A percentile compares a stretch with the other conserved stretches of the same genome.
Evolutionary conservation across 1,140 invertebrate genomes (phyloP).

Genomic region (Coelopa frigida): DNA sequence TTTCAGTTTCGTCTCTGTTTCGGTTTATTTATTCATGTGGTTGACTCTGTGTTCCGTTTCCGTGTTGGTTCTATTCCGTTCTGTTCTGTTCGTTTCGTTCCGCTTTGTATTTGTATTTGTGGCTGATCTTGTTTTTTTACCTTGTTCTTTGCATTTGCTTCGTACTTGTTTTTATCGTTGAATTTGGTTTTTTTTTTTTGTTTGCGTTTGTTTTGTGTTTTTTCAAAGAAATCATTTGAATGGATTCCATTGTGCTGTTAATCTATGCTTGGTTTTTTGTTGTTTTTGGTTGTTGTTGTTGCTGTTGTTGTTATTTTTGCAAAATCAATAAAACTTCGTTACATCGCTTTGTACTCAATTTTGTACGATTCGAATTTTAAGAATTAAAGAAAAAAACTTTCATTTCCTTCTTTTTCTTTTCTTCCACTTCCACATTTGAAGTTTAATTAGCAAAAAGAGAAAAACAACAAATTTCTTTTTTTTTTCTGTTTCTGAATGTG

Average conservation of each 20-base stretch:
- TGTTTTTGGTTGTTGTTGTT: too few relatives aligned
- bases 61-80: too few relatives aligned
- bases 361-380: slow-evolving; percentile 8
- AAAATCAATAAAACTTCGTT: too few relatives aligned
- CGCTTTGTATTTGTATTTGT: background rate
- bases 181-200: background rate
- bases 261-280: too few relatives aligned
- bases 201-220: too few relatives aligned
- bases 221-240: too few relatives aligned
- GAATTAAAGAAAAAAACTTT: slow-evolving; percentile 3
- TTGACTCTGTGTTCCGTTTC: too few relatives aligned
- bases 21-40: too few relatives aligned
- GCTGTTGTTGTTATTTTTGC: too few relatives aligned
- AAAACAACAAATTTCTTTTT: background rate
- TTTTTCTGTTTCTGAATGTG: background rate
- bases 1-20: too few relatives aligned
- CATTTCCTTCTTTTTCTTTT: slow-evolving; percentile 2
- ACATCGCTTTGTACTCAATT: slow-evolving; percentile 12
- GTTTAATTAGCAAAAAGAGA: background rate
- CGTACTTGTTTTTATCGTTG: background rate
- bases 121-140: slow-evolving; percentile 3
- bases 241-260: too few relatives aligned
- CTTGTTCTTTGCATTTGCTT: background rate
- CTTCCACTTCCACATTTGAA: background rate
- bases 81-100: background rate